Conservation (phyloP, 2,797 vertebrate genomes). For the Argya squamiceps region DNA sequence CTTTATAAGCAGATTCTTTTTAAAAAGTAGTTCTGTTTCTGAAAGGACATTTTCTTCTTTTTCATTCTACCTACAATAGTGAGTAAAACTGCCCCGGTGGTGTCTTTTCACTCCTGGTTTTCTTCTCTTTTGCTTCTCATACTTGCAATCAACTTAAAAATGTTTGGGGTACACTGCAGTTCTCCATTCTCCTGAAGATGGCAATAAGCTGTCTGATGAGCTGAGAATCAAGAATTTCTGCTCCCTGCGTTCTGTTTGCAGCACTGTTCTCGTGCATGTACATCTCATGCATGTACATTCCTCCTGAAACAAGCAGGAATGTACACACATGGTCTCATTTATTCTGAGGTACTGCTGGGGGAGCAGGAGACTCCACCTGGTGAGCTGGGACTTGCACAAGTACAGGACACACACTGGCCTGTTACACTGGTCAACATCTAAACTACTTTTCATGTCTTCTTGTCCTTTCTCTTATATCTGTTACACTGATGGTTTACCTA, state of each 20-base stretch:
- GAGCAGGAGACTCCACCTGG: neutral
- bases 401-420: neutral
- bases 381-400: neutral
- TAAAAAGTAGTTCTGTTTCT: neutral
- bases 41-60: neutral
- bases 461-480: neutral
- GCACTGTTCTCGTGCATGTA: rapidly evolving
- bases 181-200: neutral
- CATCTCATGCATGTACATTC: rapidly evolving
- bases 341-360: neutral
- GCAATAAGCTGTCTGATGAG: neutral
- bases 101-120: neutral
- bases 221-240: neutral
- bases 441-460: neutral
- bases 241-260: neutral
- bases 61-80: neutral
- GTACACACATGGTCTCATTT: neutral
- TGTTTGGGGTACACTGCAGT: neutral
- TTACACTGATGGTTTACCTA: neutral
- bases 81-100: neutral
- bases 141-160: neutral
- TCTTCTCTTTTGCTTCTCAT: neutral
- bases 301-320: neutral
- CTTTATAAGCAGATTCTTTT: neutral
- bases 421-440: neutral